These are phyloP conservation scores for Silurus aristotelis DNA, from an alignment of 2,797 vertebrate species.

Conservation along the genomic window DNA sequence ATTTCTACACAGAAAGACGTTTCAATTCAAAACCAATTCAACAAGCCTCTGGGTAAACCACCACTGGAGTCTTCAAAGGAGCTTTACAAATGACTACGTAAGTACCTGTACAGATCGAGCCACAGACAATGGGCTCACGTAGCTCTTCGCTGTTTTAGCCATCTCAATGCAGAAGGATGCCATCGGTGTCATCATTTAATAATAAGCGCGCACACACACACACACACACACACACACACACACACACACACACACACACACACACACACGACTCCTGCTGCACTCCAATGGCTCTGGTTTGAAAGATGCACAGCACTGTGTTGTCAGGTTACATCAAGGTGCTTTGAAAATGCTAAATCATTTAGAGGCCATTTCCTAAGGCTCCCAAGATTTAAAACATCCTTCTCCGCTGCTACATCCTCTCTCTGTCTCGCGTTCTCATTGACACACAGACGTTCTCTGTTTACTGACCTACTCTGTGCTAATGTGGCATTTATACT, in stretches of 20 bases:
- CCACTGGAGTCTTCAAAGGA: not conserved
- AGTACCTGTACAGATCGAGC: not conserved
- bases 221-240: not conserved
- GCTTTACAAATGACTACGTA: constrained; percentile 17
- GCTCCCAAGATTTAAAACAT: not conserved
- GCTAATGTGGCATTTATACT: constrained; percentile 53
- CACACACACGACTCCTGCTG: not conserved
- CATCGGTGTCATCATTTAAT: not conserved
- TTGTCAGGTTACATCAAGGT: constrained; percentile 32
- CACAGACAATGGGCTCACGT: not conserved
- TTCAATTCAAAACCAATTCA: constrained; percentile 18
- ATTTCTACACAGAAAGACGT: constrained; percentile 1
- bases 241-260: not conserved
- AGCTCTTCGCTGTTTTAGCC: not conserved
- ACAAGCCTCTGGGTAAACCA: not conserved
- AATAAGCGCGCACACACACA: not conserved
- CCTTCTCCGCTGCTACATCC: constrained; percentile 31
- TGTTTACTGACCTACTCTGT: constrained; percentile 29
- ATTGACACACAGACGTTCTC: not conserved
- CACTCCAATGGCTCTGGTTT: not conserved
- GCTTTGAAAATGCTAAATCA: constrained; percentile 52
- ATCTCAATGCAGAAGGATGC: not conserved
- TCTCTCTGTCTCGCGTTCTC: constrained; percentile 23
- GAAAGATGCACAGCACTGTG: constrained; percentile 8
- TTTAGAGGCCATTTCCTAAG: constrained; percentile 31